Evolutionary conservation across 2,113 vertebrate genomes (phyloP).

Genomic region (Dolichallabes microphthalmus): DNA sequence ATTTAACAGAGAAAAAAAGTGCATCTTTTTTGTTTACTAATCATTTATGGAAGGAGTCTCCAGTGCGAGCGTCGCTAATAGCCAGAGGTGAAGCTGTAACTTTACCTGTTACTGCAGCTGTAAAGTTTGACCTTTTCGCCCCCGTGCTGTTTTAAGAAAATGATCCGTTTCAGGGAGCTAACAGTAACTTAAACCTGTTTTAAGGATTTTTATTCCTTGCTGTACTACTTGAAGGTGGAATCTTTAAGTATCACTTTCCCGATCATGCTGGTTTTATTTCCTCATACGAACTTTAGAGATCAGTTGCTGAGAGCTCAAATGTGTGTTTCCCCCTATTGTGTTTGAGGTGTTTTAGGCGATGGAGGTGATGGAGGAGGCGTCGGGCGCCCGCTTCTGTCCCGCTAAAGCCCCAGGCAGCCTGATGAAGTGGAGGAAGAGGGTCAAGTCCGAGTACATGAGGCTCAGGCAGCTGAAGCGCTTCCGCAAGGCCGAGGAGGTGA

Average conservation of each 20-base stretch:
- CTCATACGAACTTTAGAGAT: background rate
- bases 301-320: background rate
- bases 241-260: background rate
- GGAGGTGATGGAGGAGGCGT: conserved; percentile 67
- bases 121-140: too few relatives aligned
- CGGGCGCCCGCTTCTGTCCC: conserved; percentile 37
- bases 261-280: background rate
- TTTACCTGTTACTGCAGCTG: too few relatives aligned
- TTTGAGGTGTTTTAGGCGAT: conserved; percentile 66
- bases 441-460: conserved; percentile 96
- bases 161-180: too few relatives aligned
- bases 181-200: too few relatives aligned
- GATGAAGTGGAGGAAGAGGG: conserved; percentile 92
- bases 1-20: too few relatives aligned
- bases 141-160: too few relatives aligned
- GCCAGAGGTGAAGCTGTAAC: too few relatives aligned
- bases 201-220: too few relatives aligned
- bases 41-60: too few relatives aligned
- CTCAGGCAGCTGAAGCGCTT: conserved; percentile 91
- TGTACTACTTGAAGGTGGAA: too few relatives aligned
- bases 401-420: conserved; percentile 68
- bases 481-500: conserved; percentile 86
- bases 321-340: conserved; percentile 1
- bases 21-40: too few relatives aligned
- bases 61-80: too few relatives aligned